Percentiles rank a stretch among this genome's conserved stretches.
These are phyloP conservation scores for Saccostrea echinata DNA, from an alignment of 1,140 invertebrate species.

Conservation along the genomic window DNA sequence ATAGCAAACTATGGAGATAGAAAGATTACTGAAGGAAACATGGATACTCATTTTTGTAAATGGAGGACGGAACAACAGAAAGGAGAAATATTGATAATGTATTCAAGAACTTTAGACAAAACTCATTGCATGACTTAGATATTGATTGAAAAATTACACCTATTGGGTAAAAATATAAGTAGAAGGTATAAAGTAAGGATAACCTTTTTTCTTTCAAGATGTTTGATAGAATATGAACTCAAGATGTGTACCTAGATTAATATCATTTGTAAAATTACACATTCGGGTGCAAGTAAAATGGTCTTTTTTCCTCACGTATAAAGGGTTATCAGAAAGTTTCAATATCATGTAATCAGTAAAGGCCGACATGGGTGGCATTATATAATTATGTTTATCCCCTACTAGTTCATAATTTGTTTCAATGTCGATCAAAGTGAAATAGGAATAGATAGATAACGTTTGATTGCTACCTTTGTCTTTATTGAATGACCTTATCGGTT, in stretches of 20 bases:
- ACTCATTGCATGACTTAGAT: too few species aligned
- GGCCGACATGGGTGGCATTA: background rate
- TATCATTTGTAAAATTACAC: background rate
- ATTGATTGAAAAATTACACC: too few species aligned
- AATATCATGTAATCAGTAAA: background rate
- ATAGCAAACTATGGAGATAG: background rate
- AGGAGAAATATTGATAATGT: too few species aligned
- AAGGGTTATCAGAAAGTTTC: background rate
- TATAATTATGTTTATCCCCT: background rate
- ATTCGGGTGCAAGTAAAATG: background rate
- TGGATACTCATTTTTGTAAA: background rate
- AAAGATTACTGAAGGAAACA: background rate
- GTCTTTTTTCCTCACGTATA: background rate
- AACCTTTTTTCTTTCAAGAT: too few species aligned
- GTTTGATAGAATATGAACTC: background rate
- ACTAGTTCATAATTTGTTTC: background rate
- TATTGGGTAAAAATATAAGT: too few species aligned
- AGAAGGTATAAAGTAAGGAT: too few species aligned
- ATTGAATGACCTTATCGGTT: too few species aligned
- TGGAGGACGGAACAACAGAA: too few species aligned
- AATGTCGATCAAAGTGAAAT: background rate
- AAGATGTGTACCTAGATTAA: background rate
- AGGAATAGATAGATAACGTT: background rate
- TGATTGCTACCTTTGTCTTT: too few species aligned
- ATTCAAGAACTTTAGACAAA: too few species aligned